Base-by-base conservation (phyloP, 1,140 invertebrate species). In the Pantala flavescens region DNA sequence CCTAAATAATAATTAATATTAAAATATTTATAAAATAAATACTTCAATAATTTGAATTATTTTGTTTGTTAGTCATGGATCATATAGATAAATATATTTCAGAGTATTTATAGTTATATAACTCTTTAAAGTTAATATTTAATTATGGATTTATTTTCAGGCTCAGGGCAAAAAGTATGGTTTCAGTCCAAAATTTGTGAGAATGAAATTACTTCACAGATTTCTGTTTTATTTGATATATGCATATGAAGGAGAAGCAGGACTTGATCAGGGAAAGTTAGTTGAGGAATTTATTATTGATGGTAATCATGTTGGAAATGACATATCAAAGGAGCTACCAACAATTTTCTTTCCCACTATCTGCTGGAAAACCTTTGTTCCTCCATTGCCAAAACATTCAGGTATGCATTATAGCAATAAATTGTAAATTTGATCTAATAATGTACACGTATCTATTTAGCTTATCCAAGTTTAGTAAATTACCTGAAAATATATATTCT, bases 311-410 rank as follows among this genome's bases (percentile, higher is more conserved):
- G 76, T 84, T 63, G 74, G 81, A 49, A 82, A 83, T 73, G 84
- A 84, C 75, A 79, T 85, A 12, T 76, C 77, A 0, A 77, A 82
- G 10, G 82, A 87, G 75, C 80, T 86, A 36, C 80, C 85, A 10
- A 80, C 78, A 9, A 81, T 88, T 76, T 90, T 88, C 73, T 81
- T 78, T 14, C 81, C 82, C 0, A 82, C 86, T 77, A 80, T 89
- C 3, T 83, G 81, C 76, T 93, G 90, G 91, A 90, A 88, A 81
- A 92, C 89, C 81, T 94, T 93, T 79, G 81, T 94, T 14, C 87
- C 90, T 1, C 88, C 90, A 0, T 78, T 94, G 55, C 89, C 88
- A 0, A 79, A 81, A 70, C 88, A 92, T 78, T 80, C 78, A 55
- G 86, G 85, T 87, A 79, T 77, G 43, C 49, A 70, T 71, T 75